Evolutionary conservation across 2,888 invertebrate species (phyloP).

Genomic region (Ceratothoa steindachneri): DNA sequence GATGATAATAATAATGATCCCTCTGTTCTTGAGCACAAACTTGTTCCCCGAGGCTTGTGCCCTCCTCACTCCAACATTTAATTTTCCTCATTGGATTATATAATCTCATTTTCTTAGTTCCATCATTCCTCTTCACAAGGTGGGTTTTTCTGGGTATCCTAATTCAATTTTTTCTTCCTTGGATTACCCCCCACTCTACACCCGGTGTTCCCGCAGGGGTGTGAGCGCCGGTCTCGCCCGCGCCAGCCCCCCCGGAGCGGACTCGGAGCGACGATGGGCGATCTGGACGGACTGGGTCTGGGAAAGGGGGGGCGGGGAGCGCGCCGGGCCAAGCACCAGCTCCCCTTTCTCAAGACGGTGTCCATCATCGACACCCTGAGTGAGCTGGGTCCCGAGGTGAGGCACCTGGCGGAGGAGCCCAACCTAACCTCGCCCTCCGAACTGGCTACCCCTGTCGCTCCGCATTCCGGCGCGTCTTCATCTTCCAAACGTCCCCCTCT

Average conservation of each 20-base stretch:
- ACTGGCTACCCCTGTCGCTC: neutral
- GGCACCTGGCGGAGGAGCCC: constrained; percentile 37
- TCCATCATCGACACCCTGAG: constrained; percentile 52
- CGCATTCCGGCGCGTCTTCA: constrained; percentile 14
- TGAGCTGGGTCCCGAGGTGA: constrained; percentile 49
- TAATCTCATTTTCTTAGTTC: too few species aligned
- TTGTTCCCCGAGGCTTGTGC: too few species aligned
- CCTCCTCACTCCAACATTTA: too few species aligned
- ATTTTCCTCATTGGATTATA: too few species aligned
- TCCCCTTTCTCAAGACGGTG: constrained; percentile 49
- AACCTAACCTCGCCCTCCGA: constrained; percentile 26
- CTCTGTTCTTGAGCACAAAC: too few species aligned
- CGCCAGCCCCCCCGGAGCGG: neutral
- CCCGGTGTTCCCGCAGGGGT: too few species aligned
- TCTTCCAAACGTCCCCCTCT: constrained; percentile 17
- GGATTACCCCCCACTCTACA: too few species aligned
- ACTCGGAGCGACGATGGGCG: constrained; percentile 10
- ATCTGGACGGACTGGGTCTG: neutral
- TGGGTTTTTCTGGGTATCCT: too few species aligned
- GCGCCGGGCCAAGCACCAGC: constrained; percentile 21
- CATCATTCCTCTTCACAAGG: too few species aligned
- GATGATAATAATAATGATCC: too few species aligned
- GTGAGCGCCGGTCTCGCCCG: constrained; percentile 4
- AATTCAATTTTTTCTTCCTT: too few species aligned
- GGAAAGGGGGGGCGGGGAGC: neutral